Evolutionary conservation across 2,797 vertebrate species (phyloP), one percentile per base, ranked within the genome.

Genomic region (Gallinago stenura): DNA sequence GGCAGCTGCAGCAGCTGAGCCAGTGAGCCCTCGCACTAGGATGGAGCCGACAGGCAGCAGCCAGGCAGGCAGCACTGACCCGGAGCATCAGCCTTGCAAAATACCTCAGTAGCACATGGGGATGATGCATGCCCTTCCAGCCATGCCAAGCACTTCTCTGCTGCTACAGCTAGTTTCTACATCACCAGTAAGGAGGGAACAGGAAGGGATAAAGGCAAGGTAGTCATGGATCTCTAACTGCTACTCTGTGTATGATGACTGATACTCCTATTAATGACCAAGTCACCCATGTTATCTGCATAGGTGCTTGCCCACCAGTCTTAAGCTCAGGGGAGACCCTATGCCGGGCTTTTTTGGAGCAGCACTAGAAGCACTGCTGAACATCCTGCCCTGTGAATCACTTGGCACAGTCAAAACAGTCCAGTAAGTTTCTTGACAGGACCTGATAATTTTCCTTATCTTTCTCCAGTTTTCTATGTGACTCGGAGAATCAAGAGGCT

Each of bases 1-100:
- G 50, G 51, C 79, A 86, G 73, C 75, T 89, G 70, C n/a, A 89
- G 76, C 75, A 71, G 53, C 85, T 90, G 56, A 90, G 64, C 17
- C 65, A 19, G 30, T 13, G 43, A 84, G 8, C 9, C 16, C 82
- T 87, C 2, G 3, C 50, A 24, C 10, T 1, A 3, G 58, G 33
- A 41, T 2, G 1, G 41, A 94, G 48, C n/a, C 3, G 15, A 41
- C 10, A 88, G 31, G 48, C 57, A 26, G 15, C 60, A 86, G 43
- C 18, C 30, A 35, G 50, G 37, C 77, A 60, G 53, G 33, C 1
- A 2, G 51, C 41, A 82, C 37, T 9, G 2, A 18, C 20, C 5
- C 4, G 6, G 4, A 6, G 8, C 41, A 58, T 28, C 85, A 43
- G 48, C 31, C 48, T 61, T 5, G 1, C 28, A 9, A 33, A 76